These are phyloP conservation scores for Lasioglossum calceatum DNA, from an alignment of 2,888 invertebrate genomes.

Conservation along the genomic window DNA sequence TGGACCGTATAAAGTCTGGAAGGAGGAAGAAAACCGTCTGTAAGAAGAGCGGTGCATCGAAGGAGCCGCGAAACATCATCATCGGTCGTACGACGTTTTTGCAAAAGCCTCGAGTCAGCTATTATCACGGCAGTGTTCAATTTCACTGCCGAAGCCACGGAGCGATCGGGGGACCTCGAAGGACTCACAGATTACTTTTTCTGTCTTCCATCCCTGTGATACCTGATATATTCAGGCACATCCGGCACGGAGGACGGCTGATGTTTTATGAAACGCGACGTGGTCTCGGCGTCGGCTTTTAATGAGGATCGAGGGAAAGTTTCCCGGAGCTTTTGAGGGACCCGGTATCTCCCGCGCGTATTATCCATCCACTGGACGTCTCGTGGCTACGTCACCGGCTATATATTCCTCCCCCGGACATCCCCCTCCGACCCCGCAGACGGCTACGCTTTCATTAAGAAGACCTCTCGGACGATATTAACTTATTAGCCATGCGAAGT, in stretches of 20 bases:
- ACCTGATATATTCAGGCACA: slow-evolving; percentile 57
- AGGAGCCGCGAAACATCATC: background rate
- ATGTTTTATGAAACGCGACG: slow-evolving; percentile 60
- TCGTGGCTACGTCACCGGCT: slow-evolving; percentile 16
- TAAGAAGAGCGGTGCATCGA: background rate
- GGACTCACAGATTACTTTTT: slow-evolving; percentile 55
- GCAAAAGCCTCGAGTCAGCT: slow-evolving; percentile 26
- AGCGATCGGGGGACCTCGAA: background rate
- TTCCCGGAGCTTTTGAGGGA: slow-evolving; percentile 57
- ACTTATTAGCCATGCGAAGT: slow-evolving; percentile 74
- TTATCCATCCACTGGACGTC: slow-evolving; percentile 54
- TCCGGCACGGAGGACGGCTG: slow-evolving; percentile 33
- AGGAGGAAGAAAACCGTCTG: too few relatives aligned
- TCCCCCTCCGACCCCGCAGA: slow-evolving; percentile 5
- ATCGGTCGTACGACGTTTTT: slow-evolving; percentile 30
- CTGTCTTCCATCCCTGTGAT: slow-evolving; percentile 36
- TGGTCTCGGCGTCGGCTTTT: slow-evolving; percentile 54
- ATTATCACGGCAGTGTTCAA: slow-evolving; percentile 37
- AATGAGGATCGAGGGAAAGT: slow-evolving; percentile 69
- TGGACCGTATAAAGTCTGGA: too few relatives aligned
- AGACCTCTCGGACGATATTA: slow-evolving; percentile 68
- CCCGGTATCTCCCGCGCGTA: slow-evolving; percentile 53
- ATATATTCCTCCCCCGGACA: slow-evolving; percentile 14
- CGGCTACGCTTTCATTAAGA: slow-evolving; percentile 66
- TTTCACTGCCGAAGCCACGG: slow-evolving; percentile 29